Base-by-base conservation (phyloP, 2,888 invertebrate species). In the Allygus modestus region DNA sequence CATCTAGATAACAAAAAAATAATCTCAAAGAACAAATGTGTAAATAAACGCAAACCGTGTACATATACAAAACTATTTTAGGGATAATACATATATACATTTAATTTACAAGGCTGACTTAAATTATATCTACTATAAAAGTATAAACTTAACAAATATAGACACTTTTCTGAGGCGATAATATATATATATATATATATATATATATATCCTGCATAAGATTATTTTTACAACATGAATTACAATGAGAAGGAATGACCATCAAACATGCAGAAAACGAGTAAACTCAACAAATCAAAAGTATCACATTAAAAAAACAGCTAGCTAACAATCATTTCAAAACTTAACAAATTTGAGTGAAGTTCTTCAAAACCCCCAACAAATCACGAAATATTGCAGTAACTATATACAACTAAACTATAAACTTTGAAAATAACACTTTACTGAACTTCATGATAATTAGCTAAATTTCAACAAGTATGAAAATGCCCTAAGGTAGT, bases 121-220 rank as follows among this genome's bases (percentile, higher is more conserved):
- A 79, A 37, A 37, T 58, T 58, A 58, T 17, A 79, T n/a, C 79
- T 23, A n/a, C 46, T 79, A 79, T 33, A 79, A 79, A 79, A 79
- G 79, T 79, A 79, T 11, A 79, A 79, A 79, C 79, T 58, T 79
- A 79, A 79, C 79, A 79, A 79, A 58, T 79, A 58, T 58, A 79
- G 31, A 26, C 51, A 28, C 43, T 43, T 37, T 28, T 31, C n/a
- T 77, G 51, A 79, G 37, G 75, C 28, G 23, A 54, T 54, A 46
- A 46, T 46, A 37, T 37, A 23, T 65, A 4, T 37, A 73, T 20
- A 51, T 33, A 31, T 54, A n/a, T n/a, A 46, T 46, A 37, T 37
- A 23, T 65, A 4, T 37, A 73, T 20, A 51, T 33, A 31, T 54
- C 12, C 51, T 58, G 51, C 33, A 33, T 33, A 58, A n/a, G 9